Evolutionary conservation across 2,888 invertebrate genomes (phyloP).

Genomic region (Digitonthophagus gazella): DNA sequence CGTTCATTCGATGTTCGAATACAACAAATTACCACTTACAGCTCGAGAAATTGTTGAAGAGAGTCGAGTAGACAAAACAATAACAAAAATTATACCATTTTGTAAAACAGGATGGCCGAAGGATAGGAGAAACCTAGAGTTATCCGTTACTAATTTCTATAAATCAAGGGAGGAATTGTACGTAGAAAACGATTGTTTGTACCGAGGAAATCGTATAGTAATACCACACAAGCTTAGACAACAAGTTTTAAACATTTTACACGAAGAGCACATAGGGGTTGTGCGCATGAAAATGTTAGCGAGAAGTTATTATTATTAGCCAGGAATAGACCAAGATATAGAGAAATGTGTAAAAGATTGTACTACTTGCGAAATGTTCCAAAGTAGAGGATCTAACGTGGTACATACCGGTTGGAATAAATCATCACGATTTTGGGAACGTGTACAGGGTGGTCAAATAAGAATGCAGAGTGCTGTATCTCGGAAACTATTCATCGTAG

Average conservation of each 20-base stretch:
- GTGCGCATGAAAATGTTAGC: not conserved
- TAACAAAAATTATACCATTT: not conserved
- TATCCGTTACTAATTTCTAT: not conserved
- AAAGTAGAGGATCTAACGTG: too few relatives aligned
- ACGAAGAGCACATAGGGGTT: not conserved
- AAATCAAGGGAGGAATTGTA: not conserved
- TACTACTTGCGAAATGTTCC: too few relatives aligned
- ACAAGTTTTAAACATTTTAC: too few relatives aligned
- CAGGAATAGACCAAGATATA: too few relatives aligned
- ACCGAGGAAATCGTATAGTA: not conserved
- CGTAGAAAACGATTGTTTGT: not conserved
- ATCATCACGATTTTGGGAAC: too few relatives aligned
- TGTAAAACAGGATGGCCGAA: not conserved
- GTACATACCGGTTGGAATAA: too few relatives aligned
- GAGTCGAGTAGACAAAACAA: not conserved
- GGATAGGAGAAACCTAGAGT: not conserved
- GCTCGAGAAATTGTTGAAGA: not conserved
- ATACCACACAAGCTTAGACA: too few relatives aligned
- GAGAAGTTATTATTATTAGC: too few relatives aligned
- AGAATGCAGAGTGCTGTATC: too few relatives aligned
- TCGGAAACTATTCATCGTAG: too few relatives aligned
- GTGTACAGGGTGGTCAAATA: too few relatives aligned
- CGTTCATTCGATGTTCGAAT: not conserved
- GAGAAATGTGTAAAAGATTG: too few relatives aligned
- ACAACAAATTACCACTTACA: not conserved